Evolutionary conservation across 2,113 vertebrate genomes (phyloP).

Genomic region (Hemiprocne comata): DNA sequence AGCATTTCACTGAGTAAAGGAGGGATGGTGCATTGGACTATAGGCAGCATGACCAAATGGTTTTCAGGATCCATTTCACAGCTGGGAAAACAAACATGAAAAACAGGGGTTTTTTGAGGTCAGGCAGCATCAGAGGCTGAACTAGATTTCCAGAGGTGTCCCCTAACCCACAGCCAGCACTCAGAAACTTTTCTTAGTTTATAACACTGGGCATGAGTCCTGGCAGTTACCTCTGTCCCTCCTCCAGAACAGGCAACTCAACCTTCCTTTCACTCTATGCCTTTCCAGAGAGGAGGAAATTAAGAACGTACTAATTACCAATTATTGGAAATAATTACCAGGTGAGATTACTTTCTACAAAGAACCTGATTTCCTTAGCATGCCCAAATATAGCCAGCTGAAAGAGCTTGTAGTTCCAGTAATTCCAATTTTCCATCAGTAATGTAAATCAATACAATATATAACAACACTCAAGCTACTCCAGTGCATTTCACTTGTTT

Average conservation of each 20-base stretch:
- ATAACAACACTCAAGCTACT: not conserved
- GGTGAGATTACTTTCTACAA: not conserved
- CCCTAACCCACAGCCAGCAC: not conserved
- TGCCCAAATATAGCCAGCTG: not conserved
- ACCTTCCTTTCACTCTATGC: not conserved
- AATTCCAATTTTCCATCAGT: not conserved
- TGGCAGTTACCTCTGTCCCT: not conserved
- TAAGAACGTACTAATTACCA: not conserved
- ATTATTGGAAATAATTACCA: not conserved
- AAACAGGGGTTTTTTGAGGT: not conserved
- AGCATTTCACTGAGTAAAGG: not conserved
- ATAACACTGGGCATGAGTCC: fast-evolving
- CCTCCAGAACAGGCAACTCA: not conserved
- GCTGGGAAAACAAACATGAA: not conserved
- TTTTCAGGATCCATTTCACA: not conserved
- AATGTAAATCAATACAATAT: not conserved
- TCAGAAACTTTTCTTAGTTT: not conserved
- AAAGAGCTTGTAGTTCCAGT: not conserved
- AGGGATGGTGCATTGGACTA: not conserved
- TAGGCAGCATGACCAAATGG: not conserved
- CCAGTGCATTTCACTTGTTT: not conserved
- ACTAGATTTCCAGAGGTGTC: not conserved
- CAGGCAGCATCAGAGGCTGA: not conserved
- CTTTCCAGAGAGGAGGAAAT: not conserved
- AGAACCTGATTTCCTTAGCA: not conserved